These are phyloP conservation scores for Cyanoramphus novaezelandiae DNA, from an alignment of 2,113 vertebrate genomes.

Conservation along the genomic window DNA sequence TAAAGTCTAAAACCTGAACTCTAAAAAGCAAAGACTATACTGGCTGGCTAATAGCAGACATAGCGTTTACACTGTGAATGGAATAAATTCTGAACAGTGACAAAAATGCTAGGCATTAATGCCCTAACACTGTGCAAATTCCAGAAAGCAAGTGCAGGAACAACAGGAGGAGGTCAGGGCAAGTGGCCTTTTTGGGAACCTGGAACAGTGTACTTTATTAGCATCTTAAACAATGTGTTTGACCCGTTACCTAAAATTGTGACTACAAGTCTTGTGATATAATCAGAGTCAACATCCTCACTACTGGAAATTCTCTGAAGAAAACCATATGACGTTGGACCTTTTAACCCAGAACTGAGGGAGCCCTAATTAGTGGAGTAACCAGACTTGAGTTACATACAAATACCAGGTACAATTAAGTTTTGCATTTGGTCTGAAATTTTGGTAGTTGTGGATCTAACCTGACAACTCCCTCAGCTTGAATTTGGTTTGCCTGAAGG, in stretches of 20 bases:
- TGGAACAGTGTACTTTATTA: not conserved
- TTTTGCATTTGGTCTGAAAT: not conserved
- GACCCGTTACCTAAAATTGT: not conserved
- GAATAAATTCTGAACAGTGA: not conserved
- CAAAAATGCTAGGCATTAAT: not conserved
- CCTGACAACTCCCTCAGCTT: not conserved
- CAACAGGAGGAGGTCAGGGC: not conserved
- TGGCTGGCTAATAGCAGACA: conserved; percentile 11
- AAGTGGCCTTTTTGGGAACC: not conserved
- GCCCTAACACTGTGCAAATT: not conserved
- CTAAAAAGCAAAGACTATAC: not conserved
- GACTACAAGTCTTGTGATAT: not conserved
- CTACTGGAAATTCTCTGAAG: not conserved
- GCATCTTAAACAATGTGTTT: not conserved
- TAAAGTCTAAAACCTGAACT: not conserved
- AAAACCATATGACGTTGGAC: not conserved
- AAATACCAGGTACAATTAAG: not conserved
- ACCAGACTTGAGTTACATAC: not conserved
- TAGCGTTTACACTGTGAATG: not conserved
- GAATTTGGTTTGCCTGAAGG: not conserved
- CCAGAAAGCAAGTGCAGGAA: not conserved
- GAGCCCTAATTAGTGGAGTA: not conserved
- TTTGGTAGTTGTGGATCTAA: not conserved
- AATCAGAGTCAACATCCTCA: not conserved
- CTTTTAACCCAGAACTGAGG: not conserved